Conservation (phyloP, 2,113 vertebrate species). For the Siniperca chuatsi region DNA sequence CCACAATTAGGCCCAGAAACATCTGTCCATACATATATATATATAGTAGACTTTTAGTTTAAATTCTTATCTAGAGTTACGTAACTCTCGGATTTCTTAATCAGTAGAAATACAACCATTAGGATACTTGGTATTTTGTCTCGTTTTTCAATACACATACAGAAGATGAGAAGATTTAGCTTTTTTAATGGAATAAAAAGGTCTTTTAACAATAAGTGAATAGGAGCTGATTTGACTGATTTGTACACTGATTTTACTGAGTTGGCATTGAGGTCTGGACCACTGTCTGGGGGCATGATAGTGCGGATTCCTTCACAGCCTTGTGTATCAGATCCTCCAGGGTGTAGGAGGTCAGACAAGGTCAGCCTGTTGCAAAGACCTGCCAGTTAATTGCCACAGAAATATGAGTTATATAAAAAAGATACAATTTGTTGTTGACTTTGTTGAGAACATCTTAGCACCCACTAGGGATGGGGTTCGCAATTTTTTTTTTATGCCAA, state of each 20-base stretch:
- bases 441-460: background rate
- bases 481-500: too few relatives aligned
- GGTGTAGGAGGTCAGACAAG: slow-evolving; percentile 50
- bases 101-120: background rate
- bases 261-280: slow-evolving; percentile 46
- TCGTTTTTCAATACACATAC: background rate
- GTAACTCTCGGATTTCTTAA: background rate
- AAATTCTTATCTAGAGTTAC: background rate
- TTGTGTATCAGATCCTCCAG: slow-evolving; percentile 32
- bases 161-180: background rate
- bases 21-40: background rate
- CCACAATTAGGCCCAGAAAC: slow-evolving; percentile 18
- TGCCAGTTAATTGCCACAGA: slow-evolving; percentile 26
- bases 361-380: slow-evolving; percentile 17
- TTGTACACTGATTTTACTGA: background rate
- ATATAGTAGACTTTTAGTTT: slow-evolving; percentile 17
- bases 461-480: background rate
- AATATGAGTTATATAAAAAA: slow-evolving; percentile 12
- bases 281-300: slow-evolving; percentile 18
- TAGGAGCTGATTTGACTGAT: background rate
- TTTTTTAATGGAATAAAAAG: background rate
- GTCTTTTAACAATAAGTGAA: background rate
- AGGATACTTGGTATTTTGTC: background rate
- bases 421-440: slow-evolving; percentile 9
- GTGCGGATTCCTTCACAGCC: slow-evolving; percentile 48